Base-by-base conservation (phyloP, 2,113 vertebrate genomes). In the Chaetodon auriga region DNA sequence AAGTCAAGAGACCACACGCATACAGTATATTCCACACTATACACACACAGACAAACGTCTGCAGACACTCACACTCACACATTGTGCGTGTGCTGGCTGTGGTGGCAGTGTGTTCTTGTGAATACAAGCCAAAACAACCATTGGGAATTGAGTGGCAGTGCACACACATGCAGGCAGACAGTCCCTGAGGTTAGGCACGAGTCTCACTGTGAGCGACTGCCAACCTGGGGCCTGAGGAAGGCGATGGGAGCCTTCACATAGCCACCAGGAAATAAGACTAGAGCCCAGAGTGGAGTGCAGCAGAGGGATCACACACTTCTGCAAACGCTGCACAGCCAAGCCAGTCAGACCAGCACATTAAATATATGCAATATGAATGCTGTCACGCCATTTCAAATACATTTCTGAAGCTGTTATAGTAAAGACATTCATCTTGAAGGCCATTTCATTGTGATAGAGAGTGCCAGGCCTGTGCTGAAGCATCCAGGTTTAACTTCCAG, bases 161-260 rank as follows among this genome's bases (percentile, higher is more conserved):
- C 74, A 76, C 82, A 73, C 66, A 87, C 60, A 79, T n/a, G 48
- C 54, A 81, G 64, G 49, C 72, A 78, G 62, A 57, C 18, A 66
- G 65, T 80, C 75, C 80, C 63, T 81, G 90, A 82, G 87, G 83
- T 80, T 86, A 80, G 68, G 82, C 81, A 91, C 70, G 72, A 75
- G 77, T 7, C 76, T 48, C 30, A 51, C 82, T 81, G 49, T 82
- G 85, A 87, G 75, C 70, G 35, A 53, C 73, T 86, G 89, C 84
- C 84, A 91, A 78, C 65, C 75, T 46, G 78, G 35, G 62, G 71
- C 70, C 75, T 51, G 62, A 68, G 57, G 66, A 84, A 75, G 41
- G 69, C 54, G 62, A 35, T 36, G 60, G 62, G 54, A 82, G 66
- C 51, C 83, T 82, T 84, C 76, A 88, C 19, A 69, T 73, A 75